phyloP scores from a whole-genome alignment of 2,888 invertebrate species.

The Leptinotarsa rubiginosa region DNA sequence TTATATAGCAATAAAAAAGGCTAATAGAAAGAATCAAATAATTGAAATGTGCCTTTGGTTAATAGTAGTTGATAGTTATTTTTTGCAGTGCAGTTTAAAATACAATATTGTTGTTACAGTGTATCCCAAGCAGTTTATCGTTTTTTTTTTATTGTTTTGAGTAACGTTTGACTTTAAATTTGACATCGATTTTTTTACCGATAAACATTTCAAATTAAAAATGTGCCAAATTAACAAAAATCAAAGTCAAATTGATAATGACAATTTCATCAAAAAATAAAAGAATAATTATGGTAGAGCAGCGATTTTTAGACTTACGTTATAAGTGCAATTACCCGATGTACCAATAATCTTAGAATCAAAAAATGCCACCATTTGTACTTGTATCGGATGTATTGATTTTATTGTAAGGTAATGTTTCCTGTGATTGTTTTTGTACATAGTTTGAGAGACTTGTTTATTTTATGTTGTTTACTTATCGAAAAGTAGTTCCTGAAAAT shows the following conservation, averaged over 20 bases:
- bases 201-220: constrained; percentile 33
- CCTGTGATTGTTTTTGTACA: constrained; percentile 62
- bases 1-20: constrained; percentile 41
- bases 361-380: constrained; percentile 47
- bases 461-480: constrained; percentile 57
- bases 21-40: constrained; percentile 37
- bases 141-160: constrained; percentile 25
- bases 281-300: constrained; percentile 47
- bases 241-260: constrained; percentile 21
- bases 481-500: constrained; percentile 60
- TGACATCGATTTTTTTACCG: constrained; percentile 20
- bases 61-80: constrained; percentile 32
- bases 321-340: constrained; percentile 59
- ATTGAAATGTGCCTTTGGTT: constrained; percentile 45
- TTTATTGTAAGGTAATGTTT: constrained; percentile 54
- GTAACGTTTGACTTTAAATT: constrained; percentile 13
- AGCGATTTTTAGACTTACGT: constrained; percentile 49
- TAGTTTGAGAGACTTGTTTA: constrained; percentile 58
- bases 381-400: constrained; percentile 40
- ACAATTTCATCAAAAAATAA: constrained; percentile 38
- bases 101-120: background rate
- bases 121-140: background rate
- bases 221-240: constrained; percentile 57
- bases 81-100: constrained; percentile 19
- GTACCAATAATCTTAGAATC: constrained; percentile 54